phyloP scores from a whole-genome alignment of 2,797 vertebrate species.

The Taeniopygia guttata region DNA sequence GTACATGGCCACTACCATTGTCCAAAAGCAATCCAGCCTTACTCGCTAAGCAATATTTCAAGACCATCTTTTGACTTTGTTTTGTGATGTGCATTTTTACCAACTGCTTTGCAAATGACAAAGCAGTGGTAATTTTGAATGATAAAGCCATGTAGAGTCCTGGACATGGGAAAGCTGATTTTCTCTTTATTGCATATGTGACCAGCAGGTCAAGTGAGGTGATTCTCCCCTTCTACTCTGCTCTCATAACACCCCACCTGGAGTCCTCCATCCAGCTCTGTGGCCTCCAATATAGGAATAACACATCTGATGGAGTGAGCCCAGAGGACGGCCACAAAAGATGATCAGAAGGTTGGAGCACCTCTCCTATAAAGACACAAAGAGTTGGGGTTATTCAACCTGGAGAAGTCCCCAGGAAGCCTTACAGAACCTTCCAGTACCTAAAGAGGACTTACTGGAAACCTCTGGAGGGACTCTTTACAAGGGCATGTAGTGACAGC shows the following conservation, averaged over 20 bases:
- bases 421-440: background rate
- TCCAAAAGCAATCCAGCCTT: background rate
- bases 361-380: background rate
- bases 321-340: background rate
- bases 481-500: background rate
- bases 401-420: background rate
- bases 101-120: background rate
- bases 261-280: background rate
- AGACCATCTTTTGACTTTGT: background rate
- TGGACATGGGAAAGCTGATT: background rate
- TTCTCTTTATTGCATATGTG: background rate
- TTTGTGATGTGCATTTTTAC: background rate
- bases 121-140: background rate
- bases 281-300: background rate
- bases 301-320: background rate
- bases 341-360: background rate
- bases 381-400: background rate
- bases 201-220: background rate
- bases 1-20: accelerated
- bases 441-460: background rate
- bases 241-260: accelerated
- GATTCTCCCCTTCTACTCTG: background rate
- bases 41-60: background rate
- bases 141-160: background rate
- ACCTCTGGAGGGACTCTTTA: background rate